Percentiles rank a stretch among this genome's conserved stretches.
These are phyloP conservation scores for Drosophila differens DNA, from an alignment of 2,888 invertebrate species.

Conservation along the genomic window DNA sequence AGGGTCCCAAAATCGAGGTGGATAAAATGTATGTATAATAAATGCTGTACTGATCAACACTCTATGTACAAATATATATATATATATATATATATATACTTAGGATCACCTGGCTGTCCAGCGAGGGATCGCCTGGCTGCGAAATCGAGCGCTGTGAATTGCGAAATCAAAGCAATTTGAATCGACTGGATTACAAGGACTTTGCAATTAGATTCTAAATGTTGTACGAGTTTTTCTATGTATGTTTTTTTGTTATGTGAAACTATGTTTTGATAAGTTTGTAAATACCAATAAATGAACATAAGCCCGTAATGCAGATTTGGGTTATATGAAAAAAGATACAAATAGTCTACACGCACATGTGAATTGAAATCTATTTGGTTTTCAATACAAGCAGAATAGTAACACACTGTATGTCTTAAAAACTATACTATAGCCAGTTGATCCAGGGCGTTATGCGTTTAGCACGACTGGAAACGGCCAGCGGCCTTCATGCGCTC, in stretches of 20 bases:
- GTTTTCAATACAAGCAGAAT: conserved; percentile 59
- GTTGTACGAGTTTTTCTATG: conserved; percentile 40
- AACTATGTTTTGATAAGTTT: conserved; percentile 66
- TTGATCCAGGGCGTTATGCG: conserved; percentile 5
- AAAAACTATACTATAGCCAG: conserved; percentile 48
- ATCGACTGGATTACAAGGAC: conserved; percentile 88
- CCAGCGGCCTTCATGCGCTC: conserved; percentile 85
- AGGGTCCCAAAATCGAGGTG: conserved; percentile 91
- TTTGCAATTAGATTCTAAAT: conserved; percentile 93
- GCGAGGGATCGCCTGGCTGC: conserved; percentile 93
- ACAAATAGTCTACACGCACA: conserved; percentile 15
- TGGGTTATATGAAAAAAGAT: conserved; percentile 15
- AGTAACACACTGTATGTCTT: conserved; percentile 60
- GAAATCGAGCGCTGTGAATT: conserved; percentile 93
- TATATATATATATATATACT: neutral
- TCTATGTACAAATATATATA: neutral
- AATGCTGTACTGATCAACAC: neutral
- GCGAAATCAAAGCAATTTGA: conserved; percentile 92
- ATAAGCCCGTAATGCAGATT: conserved; percentile 12
- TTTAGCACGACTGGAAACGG: conserved; percentile 85
- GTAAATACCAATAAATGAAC: conserved; percentile 58
- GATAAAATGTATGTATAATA: conserved; percentile 91
- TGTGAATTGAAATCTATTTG: conserved; percentile 70
- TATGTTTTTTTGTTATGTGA: conserved; percentile 65
- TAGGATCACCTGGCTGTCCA: conserved; percentile 94